Conservation (phyloP, 2,888 invertebrate species). For the Meiosimyza platycephala region DNA sequence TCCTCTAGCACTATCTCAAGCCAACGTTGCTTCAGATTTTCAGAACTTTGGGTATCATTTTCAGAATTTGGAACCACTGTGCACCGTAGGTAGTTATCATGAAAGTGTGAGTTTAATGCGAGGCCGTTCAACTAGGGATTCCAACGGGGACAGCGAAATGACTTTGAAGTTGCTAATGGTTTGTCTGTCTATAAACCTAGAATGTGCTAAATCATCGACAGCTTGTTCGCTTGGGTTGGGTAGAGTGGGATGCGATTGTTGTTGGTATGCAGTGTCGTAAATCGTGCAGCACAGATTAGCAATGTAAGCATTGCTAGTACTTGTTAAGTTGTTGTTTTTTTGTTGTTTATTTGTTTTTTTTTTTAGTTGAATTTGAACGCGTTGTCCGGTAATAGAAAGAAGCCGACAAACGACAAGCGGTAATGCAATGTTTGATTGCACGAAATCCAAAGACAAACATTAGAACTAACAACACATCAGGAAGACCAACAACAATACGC, state of each 20-base stretch:
- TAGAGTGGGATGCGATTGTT: background rate
- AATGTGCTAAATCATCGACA: slow-evolving; percentile 16
- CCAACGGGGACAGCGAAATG: background rate
- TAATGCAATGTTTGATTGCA: background rate
- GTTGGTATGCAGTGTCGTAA: slow-evolving; percentile 17
- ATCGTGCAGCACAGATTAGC: slow-evolving; percentile 28
- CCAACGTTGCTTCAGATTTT: too few species aligned
- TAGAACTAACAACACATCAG: background rate
- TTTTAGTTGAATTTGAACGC: background rate
- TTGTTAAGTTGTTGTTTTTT: slow-evolving; percentile 7
- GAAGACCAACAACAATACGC: background rate
- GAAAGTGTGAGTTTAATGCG: slow-evolving; percentile 14
- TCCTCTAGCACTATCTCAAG: too few species aligned
- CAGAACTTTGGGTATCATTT: too few species aligned
- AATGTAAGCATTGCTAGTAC: background rate
- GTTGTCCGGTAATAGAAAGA: background rate
- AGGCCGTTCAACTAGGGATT: background rate
- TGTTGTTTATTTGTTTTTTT: background rate
- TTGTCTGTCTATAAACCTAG: background rate
- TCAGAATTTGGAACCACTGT: background rate
- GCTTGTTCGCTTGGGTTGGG: background rate
- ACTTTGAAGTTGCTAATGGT: slow-evolving; percentile 18
- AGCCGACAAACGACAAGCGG: slow-evolving; percentile 12
- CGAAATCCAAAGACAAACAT: slow-evolving; percentile 9
- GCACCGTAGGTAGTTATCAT: background rate